Evolutionary conservation across 1,140 invertebrate species (phyloP).

Genomic region (Copidosoma floridanum): DNA sequence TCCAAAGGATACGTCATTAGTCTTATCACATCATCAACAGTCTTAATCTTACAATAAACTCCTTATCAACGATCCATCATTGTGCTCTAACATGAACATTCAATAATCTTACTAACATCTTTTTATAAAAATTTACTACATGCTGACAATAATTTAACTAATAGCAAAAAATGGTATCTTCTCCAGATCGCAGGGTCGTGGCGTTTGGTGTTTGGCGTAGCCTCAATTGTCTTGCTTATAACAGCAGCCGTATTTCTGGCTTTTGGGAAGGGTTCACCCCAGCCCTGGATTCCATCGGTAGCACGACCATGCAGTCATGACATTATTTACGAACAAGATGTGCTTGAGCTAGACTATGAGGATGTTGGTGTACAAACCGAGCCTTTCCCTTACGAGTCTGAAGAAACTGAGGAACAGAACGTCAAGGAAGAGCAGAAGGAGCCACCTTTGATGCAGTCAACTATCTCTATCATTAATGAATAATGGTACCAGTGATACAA

Average conservation of each 20-base stretch:
- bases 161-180: background rate
- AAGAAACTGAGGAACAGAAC: conserved; percentile 41
- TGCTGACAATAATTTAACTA: background rate
- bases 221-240: conserved; percentile 56
- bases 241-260: conserved; percentile 60
- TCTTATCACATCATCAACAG: too few species aligned
- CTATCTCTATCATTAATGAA: conserved; percentile 33
- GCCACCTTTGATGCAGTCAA: conserved; percentile 38
- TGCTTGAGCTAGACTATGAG: conserved; percentile 51
- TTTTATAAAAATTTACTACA: too few species aligned
- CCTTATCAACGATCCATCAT: too few species aligned
- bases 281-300: conserved; percentile 59
- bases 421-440: conserved; percentile 43
- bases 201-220: conserved; percentile 61
- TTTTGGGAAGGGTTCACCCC: conserved; percentile 59
- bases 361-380: conserved; percentile 54
- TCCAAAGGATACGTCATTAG: too few species aligned
- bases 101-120: too few species aligned
- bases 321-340: conserved; percentile 53
- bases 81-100: too few species aligned
- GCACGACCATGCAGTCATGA: conserved; percentile 51
- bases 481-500: too few species aligned
- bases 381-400: conserved; percentile 43
- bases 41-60: too few species aligned
- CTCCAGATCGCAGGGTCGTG: conserved; percentile 61